Evolutionary conservation across 2,888 invertebrate genomes (phyloP), one percentile per base, ranked within the genome.

Genomic region (Trissonchulus sp.): DNA sequence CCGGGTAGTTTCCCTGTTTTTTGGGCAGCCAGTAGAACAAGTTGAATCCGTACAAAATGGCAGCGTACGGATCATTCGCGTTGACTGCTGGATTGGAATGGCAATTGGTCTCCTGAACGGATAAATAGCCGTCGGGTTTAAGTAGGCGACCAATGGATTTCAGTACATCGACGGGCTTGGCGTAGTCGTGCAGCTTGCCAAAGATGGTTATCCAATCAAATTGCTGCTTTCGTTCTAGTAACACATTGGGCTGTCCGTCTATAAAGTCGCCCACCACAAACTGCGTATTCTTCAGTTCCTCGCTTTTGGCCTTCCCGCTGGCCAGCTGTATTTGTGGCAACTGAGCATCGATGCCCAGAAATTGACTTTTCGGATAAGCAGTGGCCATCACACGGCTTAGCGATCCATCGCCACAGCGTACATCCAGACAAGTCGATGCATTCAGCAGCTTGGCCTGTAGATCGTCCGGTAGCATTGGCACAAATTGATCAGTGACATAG

Each of bases 151-250:
- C 8, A 23, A 73, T 63, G 8, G 31, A 34, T 60, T 2, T 34
- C 33, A 73, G 63, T 2, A 60, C 3, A 2, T 63, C 3, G 48
- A 33, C 34, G 31, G 73, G 73, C 2, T 33, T 23, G 36, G 62
- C 34, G n/a, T 33, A 28, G 30, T 73, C 63, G 73, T 73, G 73
- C 2, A 73, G n/a, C 33, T n/a, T 2, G 23, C 33, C 60, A 60
- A 73, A 62, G 2, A 60, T n/a, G 28, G 73, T 73, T 2, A 73
- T 33, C 28, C 30, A 73, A 48, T 73, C 73, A 33, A 73, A 73
- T 30, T 63, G n/a, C n/a, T n/a, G n/a, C n/a, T n/a, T n/a, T n/a
- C n/a, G n/a, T n/a, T n/a, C n/a, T n/a, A n/a, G n/a, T n/a, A n/a
- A n/a, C n/a, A n/a, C n/a, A n/a, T n/a, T 63, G 8, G n/a, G 8